Conservation (phyloP, 2,113 vertebrate species). For the Pterocles burchelli region DNA sequence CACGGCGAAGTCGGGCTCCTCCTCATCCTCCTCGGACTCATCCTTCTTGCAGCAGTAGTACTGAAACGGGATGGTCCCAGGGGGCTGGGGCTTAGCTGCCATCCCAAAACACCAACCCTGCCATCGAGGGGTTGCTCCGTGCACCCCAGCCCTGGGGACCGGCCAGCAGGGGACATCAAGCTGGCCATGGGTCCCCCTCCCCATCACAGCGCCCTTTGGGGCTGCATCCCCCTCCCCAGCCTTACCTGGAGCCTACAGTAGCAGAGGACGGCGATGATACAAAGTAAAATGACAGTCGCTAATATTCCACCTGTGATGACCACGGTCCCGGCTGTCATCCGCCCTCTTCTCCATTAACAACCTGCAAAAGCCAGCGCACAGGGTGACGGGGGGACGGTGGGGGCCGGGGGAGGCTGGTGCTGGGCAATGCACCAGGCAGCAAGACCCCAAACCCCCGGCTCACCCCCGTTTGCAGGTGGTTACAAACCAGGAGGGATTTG, state of each 20-base stretch:
- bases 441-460: background rate
- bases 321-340: slow-evolving; percentile 99
- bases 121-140: background rate
- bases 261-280: slow-evolving; percentile 97
- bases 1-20: slow-evolving; percentile 95
- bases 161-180: background rate
- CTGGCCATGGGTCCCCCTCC: background rate
- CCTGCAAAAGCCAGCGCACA: slow-evolving; percentile 29
- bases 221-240: rapidly evolving
- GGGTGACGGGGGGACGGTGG: background rate
- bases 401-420: rapidly evolving
- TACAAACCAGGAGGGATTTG: background rate
- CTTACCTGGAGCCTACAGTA: slow-evolving; percentile 97
- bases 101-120: background rate
- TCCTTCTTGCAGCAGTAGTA: slow-evolving; percentile 98
- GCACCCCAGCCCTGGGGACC: background rate
- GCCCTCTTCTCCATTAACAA: slow-evolving; percentile 96
- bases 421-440: rapidly evolving
- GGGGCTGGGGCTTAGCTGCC: background rate
- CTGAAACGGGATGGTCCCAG: slow-evolving; percentile 46
- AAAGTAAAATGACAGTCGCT: slow-evolving; percentile 96
- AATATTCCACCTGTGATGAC: slow-evolving; percentile 99
- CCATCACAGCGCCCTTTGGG: rapidly evolving
- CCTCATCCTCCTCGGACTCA: slow-evolving; percentile 94
- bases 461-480: rapidly evolving